Base-by-base conservation (phyloP, 1,140 invertebrate genomes). In the Hyphantria cunea region DNA sequence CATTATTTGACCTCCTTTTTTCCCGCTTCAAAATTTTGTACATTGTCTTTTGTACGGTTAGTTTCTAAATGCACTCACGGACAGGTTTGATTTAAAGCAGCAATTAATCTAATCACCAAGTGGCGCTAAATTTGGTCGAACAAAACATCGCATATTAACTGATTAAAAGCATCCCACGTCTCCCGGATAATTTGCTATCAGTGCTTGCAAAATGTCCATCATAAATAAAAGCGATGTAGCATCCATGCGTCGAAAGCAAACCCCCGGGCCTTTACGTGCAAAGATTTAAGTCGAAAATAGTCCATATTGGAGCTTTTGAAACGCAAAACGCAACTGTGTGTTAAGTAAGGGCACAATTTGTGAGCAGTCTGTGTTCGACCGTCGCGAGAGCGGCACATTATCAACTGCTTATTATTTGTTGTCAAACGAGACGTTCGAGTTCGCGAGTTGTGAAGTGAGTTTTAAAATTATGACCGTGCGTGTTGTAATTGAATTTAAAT, bases 311-410 rank as follows among this genome's bases (percentile, higher is more conserved):
- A 44, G 51, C 31, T 64, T 52, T 41, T 54, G 34, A 52, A 54
- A 25, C 58, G 58, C 50, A 66, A 33, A 61, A 54, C 47, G 42
- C 54, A 66, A 51, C 51, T 39, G 52, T 47, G 34, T 58, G 39
- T 51, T 44, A 31, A 58, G 54, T 47, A 61, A 51, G 50, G 51
- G 54, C 32, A 51, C 52, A 45, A 33, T 55, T 47, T 51, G 48
- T 48, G 52, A 48, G 47, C 66, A 74, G 72, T 74, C 66, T 69
- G 66, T 68, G 54, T 53, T 33, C 42, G 56, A 49, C 66, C 66
- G 66, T 56, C 14, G 68, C 13, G 25, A 37, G 41, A 9, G 44
- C 47, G 55, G 48, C 25, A 62, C 63, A 62, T 64, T 13, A 48
- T 48, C 37, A 31, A 48, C 8, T 17, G 12, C 49, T 55, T 48